phyloP scores from a whole-genome alignment of 2,113 vertebrate species.

The Hemiscyllium ocellatum region DNA sequence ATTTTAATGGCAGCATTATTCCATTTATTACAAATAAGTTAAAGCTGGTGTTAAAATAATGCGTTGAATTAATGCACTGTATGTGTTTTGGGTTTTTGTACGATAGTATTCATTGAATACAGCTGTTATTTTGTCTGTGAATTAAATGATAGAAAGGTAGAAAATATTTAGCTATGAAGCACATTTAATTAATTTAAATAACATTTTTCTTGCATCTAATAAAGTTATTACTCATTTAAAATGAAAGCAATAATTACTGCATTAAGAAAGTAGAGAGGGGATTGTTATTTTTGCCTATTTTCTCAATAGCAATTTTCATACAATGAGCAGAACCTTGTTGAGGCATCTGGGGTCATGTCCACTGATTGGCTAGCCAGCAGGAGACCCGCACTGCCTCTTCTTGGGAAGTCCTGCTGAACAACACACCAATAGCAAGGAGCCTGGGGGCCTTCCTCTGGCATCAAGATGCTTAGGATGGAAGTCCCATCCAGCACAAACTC shows the following conservation, averaged over 20 bases:
- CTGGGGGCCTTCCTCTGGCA: too few species aligned
- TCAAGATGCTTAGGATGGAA: too few species aligned
- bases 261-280: too few species aligned
- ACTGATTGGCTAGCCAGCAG: too few species aligned
- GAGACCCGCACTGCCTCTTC: too few species aligned
- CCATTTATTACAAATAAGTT: background rate
- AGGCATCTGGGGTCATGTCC: too few species aligned
- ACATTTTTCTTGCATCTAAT: background rate
- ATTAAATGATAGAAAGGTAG: background rate
- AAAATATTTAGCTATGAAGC: background rate
- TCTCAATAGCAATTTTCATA: too few species aligned
- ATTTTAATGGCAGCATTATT: constrained; percentile 3
- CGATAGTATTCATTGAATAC: background rate
- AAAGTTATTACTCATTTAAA: background rate
- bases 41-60: background rate
- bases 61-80: background rate
- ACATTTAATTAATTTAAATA: background rate
- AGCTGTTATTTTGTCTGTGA: background rate
- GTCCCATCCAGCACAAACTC: too few species aligned
- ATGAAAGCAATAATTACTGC: background rate
- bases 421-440: too few species aligned
- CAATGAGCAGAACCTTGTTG: too few species aligned
- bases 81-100: background rate
- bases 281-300: too few species aligned
- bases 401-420: too few species aligned